A percentile compares a stretch with the other conserved stretches of the same genome.
These are phyloP conservation scores for Ormyrus pomaceus DNA, from an alignment of 2,888 invertebrate species.

Conservation along the genomic window DNA sequence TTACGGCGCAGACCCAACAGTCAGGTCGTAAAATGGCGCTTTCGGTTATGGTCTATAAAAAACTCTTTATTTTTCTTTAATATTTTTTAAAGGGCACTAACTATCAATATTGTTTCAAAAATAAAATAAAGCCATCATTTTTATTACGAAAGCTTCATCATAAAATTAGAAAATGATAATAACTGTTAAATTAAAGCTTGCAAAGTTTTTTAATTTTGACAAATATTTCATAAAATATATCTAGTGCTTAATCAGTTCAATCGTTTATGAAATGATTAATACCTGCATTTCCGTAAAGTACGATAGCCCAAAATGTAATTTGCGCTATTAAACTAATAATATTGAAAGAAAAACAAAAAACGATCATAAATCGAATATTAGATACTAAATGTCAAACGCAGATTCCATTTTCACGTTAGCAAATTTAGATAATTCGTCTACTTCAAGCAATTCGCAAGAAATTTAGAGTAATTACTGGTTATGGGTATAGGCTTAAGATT, in stretches of 20 bases:
- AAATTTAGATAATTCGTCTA: slow-evolving; percentile 4
- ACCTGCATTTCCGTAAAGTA: not conserved
- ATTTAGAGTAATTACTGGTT: slow-evolving; percentile 32
- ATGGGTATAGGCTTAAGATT: slow-evolving; percentile 31
- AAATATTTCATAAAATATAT: not conserved
- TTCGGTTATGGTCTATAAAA: slow-evolving; percentile 10
- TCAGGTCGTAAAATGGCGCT: slow-evolving; percentile 13
- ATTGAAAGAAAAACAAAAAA: not conserved
- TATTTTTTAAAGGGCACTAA: slow-evolving; percentile 12
- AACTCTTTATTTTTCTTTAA: slow-evolving; percentile 11
- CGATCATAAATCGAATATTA: not conserved
- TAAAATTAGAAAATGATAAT: no score
- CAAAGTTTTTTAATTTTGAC: no score
- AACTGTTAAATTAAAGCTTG: no score
- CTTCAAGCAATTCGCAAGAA: slow-evolving; percentile 23
- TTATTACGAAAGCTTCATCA: no score
- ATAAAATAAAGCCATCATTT: not conserved
- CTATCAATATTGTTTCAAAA: not conserved
- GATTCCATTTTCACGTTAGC: not conserved
- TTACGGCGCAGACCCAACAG: not conserved
- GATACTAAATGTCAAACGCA: not conserved
- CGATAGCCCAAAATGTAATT: not conserved
- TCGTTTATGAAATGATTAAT: no score
- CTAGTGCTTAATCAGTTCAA: not conserved
- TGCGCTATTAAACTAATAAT: not conserved